Evolutionary conservation across 1,140 invertebrate genomes (phyloP), one percentile per base, ranked within the genome.

Genomic region (Venturia canescens): DNA sequence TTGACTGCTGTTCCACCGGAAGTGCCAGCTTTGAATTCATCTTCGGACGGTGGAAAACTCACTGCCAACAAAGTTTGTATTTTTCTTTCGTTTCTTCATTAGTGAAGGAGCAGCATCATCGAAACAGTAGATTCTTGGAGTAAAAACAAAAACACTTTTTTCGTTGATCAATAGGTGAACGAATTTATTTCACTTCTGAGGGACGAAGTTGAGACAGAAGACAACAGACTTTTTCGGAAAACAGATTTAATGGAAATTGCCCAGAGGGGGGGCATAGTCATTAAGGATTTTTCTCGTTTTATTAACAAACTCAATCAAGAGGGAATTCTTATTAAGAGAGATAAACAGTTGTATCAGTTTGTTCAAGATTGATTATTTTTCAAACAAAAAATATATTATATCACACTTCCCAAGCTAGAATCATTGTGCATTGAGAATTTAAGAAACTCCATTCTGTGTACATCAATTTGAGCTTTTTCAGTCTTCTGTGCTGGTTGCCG

Each of bases 291-390:
- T 88, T 90, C 92, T 71, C 88, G 93, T 83, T 93, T 98, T 67
- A 93, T 98, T 53, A 93, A 94, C 67, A 94, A 94, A 70, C 92
- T 98, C 79, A 98, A 98, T 87, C 94, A 96, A 84, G 95, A 97
- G 90, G 97, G 97, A 34, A 96, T 96, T 92, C 92, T 99, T 72
- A 92, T 98, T 80, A 96, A 98, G 87, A 97, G 97, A 91, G 95
- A 94, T 15, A 93, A 93, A n/a, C 95, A 96, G 89, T 92, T 95
- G 18, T 99, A 98, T 87, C 93, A 96, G 89, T 93, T 96, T 83
- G 90, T 88, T 83, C 31, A 69, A 9, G 75, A 77, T 63, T 77
- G 18, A 77, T 77, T 21, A 18, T 76, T 5, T 31, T 31, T 5
- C 48, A 27, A 21, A 38, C 7, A 31, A 74, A 21, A 38, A 48